Percentiles rank a stretch among this genome's conserved stretches.
These are phyloP conservation scores for Neosilurus hyrtlii DNA, from an alignment of 2,797 vertebrate species.

Conservation along the genomic window DNA sequence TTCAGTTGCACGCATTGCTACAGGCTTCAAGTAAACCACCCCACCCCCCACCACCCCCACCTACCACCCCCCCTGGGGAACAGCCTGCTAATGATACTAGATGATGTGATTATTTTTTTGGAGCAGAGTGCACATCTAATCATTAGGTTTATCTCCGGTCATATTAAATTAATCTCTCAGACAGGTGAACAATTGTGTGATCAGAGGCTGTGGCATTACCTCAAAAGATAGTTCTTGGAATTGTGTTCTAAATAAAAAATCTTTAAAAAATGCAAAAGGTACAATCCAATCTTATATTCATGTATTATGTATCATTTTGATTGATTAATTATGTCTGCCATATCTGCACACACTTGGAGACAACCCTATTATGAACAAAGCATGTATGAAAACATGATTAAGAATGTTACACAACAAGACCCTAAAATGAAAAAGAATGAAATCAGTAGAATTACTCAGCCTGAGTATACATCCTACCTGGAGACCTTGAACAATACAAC, in stretches of 20 bases:
- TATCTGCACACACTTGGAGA: slow-evolving; percentile 17
- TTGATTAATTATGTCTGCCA: background rate
- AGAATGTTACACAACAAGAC: slow-evolving; percentile 10
- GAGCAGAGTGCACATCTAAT: slow-evolving; percentile 53
- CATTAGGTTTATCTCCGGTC: slow-evolving; percentile 52
- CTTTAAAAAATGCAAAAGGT: slow-evolving; percentile 39
- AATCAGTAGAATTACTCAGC: background rate
- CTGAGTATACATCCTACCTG: background rate
- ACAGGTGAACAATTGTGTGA: slow-evolving; percentile 56
- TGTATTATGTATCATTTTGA: background rate
- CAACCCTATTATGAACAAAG: slow-evolving; percentile 13
- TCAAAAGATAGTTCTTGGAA: slow-evolving; percentile 39
- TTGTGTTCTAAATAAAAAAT: slow-evolving; percentile 36
- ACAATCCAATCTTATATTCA: slow-evolving; percentile 24
- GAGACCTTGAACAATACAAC: background rate
- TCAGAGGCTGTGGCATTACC: slow-evolving; percentile 30
- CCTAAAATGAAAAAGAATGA: background rate
- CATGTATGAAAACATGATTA: background rate
- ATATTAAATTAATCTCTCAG: slow-evolving; percentile 55
- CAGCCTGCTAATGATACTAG: slow-evolving; percentile 55
- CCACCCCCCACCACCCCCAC: too few species aligned
- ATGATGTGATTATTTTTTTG: slow-evolving; percentile 57
- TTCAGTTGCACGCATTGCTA: slow-evolving; percentile 48
- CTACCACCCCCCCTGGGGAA: slow-evolving; percentile 37
- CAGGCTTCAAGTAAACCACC: slow-evolving; percentile 32